Evolutionary conservation across 37 sponge, comb jelly and placozoan species (phyloP), one percentile per base, ranked within the genome.

Genomic region (Haliclona indistincta): DNA sequence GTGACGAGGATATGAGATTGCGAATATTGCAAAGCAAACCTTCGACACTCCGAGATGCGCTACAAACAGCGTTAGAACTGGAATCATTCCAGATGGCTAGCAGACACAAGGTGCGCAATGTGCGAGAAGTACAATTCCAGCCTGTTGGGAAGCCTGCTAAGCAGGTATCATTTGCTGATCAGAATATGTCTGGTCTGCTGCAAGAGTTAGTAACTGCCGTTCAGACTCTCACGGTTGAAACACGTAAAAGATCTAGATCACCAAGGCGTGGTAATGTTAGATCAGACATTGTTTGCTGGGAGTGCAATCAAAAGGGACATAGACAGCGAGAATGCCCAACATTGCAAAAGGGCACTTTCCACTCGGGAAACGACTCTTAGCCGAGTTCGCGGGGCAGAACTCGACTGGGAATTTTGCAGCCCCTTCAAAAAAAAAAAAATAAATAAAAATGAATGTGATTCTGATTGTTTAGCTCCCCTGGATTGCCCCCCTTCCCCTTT

Each of bases 321-420:
- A 4, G 45, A 2, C 15, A 33, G 38, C 37, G 29, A 28, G 39
- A 60, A 43, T 74, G 63, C 56, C 63, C 61, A 22, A 5, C 22
- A 63, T 43, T 23, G 45, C n/a, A 23, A 47, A 74, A 74, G 5
- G 11, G n/a, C 6, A 17, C 38, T 37, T 40, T 44, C 43, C 74
- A 40, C 11, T 33, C 43, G 74, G 74, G 74, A 74, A 74, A 74
- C 74, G 74, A 63, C 30, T 2, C 39, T 26, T 74, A 74, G 74
- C 74, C 78, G 67, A 52, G 67, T 42, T 77, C 40, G 67, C 6
- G 78, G 78, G 78, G 78, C 78, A 77, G 51, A 77, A 56, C 54
- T 52, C 74, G 42, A 43, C 38, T 64, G 11, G 38, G 8, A 36
- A 36, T 35, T 7, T 28, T 20, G 38, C 33, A 35, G 66, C 17